Base-by-base conservation (phyloP, 2,113 vertebrate genomes). In the Hypocryptadius cinnamomeus region DNA sequence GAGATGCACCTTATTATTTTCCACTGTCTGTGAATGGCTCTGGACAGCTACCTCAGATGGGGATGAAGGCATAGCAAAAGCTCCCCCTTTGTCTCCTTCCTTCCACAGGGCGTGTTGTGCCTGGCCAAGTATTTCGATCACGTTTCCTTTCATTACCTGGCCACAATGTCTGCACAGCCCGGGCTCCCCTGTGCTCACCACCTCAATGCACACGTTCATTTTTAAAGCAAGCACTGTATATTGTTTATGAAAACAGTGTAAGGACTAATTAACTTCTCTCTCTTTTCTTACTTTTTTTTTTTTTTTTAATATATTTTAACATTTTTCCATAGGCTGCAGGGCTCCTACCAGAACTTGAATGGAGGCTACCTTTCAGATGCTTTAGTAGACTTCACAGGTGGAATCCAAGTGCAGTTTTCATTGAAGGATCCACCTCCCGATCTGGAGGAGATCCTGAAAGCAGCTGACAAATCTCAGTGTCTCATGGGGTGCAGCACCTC, bases 381-480 rank as follows among this genome's bases (percentile, higher is more conserved):
- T 13, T 92, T 99, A 94, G 97, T 98, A 88, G 99, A 99, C 95
- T 97, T 99, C 95, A 99, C 98, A 0, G 99, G 99, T 13, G 99
- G 99, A 5, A 94, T 99, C 39, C 98, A 99, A 90, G 91, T 98
- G 27, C 87, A 53, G 11, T 82, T 98, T 13, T 15, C 79, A 8
- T 91, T 98, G 79, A 78, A 93, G n/a, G 53, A 97, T 0, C 92
- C 96, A 4, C 85, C 97, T 19, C 12, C 89, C 25, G 47, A 97
- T 23, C 82, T 99, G 57, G 96, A 98, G 95, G 92, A 96, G 24
- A 91, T 97, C 23, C 91, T 99, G 93, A 91, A 87, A 92, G 97
- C 95, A 45, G 99, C 99, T 7, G 94, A 74, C 13, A 45, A 39
- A 39, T 94, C 94, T 5, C 82, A 22, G 2, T 98, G 98, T 33